These are phyloP conservation scores for Chymomyza costata DNA, from an alignment of 1,140 invertebrate genomes.

Conservation along the genomic window DNA sequence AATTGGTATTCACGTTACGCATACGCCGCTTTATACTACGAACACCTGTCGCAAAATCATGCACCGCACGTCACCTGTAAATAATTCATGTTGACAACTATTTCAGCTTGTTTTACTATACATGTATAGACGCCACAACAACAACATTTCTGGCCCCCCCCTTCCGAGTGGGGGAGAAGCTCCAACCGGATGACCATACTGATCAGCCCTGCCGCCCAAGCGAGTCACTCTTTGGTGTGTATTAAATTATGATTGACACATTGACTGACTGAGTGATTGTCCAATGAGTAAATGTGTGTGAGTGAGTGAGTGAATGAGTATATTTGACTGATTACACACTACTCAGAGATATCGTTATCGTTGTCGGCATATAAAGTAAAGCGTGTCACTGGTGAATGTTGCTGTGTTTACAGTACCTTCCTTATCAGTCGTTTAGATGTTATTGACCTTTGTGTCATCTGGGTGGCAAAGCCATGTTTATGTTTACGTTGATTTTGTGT, in stretches of 20 bases:
- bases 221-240: conserved; percentile 26
- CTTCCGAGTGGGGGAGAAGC: conserved; percentile 7
- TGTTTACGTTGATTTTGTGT: too few species aligned
- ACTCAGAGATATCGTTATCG: conserved; percentile 1
- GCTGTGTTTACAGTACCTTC: conserved; percentile 14
- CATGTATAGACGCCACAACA: conserved; percentile 38
- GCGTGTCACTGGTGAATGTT: conserved; percentile 13
- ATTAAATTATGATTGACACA: conserved; percentile 72
- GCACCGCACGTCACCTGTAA: conserved; percentile 65
- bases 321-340: conserved; percentile 14
- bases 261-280: conserved; percentile 53
- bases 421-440: conserved; percentile 27
- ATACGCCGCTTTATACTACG: conserved; percentile 43
- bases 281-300: conserved; percentile 17
- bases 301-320: background rate
- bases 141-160: background rate
- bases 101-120: conserved; percentile 66
- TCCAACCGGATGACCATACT: conserved; percentile 26
- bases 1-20: conserved; percentile 46
- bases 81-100: conserved; percentile 73
- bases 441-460: conserved; percentile 44
- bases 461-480: too few species aligned
- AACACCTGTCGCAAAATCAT: conserved; percentile 31
- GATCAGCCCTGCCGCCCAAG: conserved; percentile 24
- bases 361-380: conserved; percentile 2